Evolutionary conservation across 2,888 invertebrate species (phyloP), one percentile per base, ranked within the genome.

Genomic region (Lordiphosa fenestrarum): DNA sequence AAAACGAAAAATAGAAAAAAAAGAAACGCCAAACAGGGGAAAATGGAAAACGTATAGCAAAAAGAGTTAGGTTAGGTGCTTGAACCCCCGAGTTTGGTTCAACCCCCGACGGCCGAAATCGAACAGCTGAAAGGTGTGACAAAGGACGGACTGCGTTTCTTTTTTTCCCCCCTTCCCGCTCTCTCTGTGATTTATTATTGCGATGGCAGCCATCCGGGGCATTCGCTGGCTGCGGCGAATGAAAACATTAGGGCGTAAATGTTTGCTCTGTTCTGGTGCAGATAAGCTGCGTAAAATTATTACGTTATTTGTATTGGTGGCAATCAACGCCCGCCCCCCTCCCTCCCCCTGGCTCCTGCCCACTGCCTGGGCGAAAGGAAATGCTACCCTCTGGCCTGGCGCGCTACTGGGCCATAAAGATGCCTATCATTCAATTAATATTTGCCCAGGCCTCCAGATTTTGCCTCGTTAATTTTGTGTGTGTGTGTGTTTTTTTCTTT

Each of bases 161-260:
- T 30, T 21, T 36, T 36, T 13, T 9, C 3, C 3, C 3, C 3
- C 3, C 2, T 35, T 13, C 38, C 46, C 33, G 46, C 33, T 37
- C 44, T 57, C 5, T 33, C 23, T 61, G 48, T 80, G 84, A 70
- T 82, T 82, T 75, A 73, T 77, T 68, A 68, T 61, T 69, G 69
- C 62, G 61, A 68, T 78, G 82, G 78, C 82, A 71, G 76, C 53
- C 56, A 53, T 80, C 33, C 3, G 21, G 37, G 10, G 6, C 21
- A 10, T 39, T 37, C 13, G 6, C 33, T 37, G 10, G 37, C 39
- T 38, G 33, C 36, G 40, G 10, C 84, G 84, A 84, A 80, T 85
- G 84, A 85, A 81, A 87, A 73, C 86, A 83, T 82, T 78, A 82
- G 87, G 87, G 88, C 87, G 85, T 88, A 84, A 87, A 87, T 88